Percentiles rank a stretch among this genome's conserved stretches.
These are phyloP conservation scores for Acanthococcus lagerstroemiae DNA, from an alignment of 2,888 invertebrate species.

Conservation along the genomic window DNA sequence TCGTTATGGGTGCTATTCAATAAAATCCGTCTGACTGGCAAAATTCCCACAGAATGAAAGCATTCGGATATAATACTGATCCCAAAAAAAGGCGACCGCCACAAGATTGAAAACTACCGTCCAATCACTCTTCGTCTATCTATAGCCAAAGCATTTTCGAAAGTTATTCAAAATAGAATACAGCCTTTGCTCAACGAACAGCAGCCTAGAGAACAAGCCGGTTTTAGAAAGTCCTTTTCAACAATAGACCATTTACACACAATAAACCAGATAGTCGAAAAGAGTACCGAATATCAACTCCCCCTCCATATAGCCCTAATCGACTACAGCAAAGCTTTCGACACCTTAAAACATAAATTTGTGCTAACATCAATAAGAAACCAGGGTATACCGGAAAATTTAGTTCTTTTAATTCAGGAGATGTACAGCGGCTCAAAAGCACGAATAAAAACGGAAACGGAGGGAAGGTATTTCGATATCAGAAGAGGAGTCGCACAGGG, in stretches of 20 bases:
- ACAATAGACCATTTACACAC: conserved; percentile 5
- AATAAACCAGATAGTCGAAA: conserved; percentile 2
- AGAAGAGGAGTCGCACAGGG: conserved; percentile 14
- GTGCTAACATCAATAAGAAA: neutral
- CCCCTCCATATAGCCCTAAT: neutral
- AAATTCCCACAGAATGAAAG: neutral
- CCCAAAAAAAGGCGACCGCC: conserved; percentile 14
- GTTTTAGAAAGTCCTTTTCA: conserved; percentile 3
- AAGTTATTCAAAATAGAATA: neutral
- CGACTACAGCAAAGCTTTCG: conserved; percentile 10
- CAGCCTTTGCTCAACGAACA: neutral
- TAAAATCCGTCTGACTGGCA: neutral
- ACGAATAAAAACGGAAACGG: neutral
- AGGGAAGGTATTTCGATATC: neutral
- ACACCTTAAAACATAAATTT: neutral
- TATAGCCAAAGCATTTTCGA: neutral
- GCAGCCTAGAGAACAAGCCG: conserved; percentile 2
- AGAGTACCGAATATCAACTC: conserved; percentile 1
- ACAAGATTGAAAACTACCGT: neutral
- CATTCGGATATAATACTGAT: conserved; percentile 3
- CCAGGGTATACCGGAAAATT: too few species aligned
- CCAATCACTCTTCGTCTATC: neutral
- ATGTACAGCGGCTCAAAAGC: neutral
- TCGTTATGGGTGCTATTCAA: neutral
- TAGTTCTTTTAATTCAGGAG: too few species aligned